Percentiles rank a stretch among this genome's conserved stretches.
Evolutionary conservation across 2,113 vertebrate species (phyloP).

Genomic region (Tenebrosternarchus preto): DNA sequence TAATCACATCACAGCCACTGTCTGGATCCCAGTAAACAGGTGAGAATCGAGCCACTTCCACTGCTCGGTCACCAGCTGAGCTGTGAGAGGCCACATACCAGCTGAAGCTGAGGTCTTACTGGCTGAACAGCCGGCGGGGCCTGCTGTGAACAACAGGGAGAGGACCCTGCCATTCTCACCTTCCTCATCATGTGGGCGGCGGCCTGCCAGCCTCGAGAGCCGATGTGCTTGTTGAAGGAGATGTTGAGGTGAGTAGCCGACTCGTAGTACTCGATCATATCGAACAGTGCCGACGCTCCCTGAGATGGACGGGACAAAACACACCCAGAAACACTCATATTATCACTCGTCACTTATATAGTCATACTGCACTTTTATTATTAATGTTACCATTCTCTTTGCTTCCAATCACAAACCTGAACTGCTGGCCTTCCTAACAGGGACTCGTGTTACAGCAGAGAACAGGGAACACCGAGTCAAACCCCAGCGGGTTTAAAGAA

Average conservation of each 20-base stretch:
- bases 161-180: conserved; percentile 68
- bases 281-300: conserved; percentile 92
- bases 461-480: background rate
- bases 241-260: conserved; percentile 96
- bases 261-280: conserved; percentile 98
- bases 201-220: conserved; percentile 92
- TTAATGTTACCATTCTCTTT: too few species aligned
- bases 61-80: too few species aligned
- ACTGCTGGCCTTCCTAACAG: background rate
- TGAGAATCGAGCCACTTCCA: too few species aligned
- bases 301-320: conserved; percentile 50
- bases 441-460: background rate
- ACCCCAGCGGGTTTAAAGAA: background rate
- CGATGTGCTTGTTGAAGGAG: conserved; percentile 95
- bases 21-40: too few species aligned
- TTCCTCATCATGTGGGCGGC: conserved; percentile 96
- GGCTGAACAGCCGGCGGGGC: too few species aligned
- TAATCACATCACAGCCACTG: too few species aligned
- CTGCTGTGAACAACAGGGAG: background rate
- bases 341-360: too few species aligned
- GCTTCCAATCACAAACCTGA: background rate
- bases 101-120: background rate
- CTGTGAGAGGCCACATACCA: too few species aligned
- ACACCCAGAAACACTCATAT: too few species aligned
- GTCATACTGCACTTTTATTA: too few species aligned